Evolutionary conservation across 2,797 vertebrate species (phyloP).

Genomic region (Microctenopoma steveboyesi): DNA sequence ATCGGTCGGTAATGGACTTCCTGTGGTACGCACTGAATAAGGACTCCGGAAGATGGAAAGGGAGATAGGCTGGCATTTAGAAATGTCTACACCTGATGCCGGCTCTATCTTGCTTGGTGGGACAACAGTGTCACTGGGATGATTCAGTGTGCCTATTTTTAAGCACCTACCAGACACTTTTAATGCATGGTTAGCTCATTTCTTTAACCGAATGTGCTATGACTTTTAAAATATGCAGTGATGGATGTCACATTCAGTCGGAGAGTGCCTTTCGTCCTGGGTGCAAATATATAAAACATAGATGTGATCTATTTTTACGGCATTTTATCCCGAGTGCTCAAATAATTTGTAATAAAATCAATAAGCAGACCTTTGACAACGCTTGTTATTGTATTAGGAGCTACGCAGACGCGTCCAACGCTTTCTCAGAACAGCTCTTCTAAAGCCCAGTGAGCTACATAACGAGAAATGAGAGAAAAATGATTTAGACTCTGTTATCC

Average conservation of each 20-base stretch:
- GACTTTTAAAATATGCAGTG: slow-evolving; percentile 72
- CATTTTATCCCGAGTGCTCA: slow-evolving; percentile 52
- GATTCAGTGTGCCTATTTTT: slow-evolving; percentile 67
- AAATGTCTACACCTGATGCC: slow-evolving; percentile 59
- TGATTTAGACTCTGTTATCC: slow-evolving; percentile 29
- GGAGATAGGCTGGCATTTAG: slow-evolving; percentile 62
- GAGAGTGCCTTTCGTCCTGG: slow-evolving; percentile 46
- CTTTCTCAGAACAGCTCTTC: slow-evolving; percentile 44
- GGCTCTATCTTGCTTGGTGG: slow-evolving; percentile 44
- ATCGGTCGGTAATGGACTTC: slow-evolving; percentile 68
- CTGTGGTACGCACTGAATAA: slow-evolving; percentile 46
- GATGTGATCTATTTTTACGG: slow-evolving; percentile 54
- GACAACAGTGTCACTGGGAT: slow-evolving; percentile 61
- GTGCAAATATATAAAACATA: slow-evolving; percentile 68
- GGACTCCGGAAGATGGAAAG: slow-evolving; percentile 18
- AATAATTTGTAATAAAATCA: slow-evolving; percentile 69
- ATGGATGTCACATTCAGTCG: slow-evolving; percentile 68
- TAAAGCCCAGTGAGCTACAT: slow-evolving; percentile 61
- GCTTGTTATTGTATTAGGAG: slow-evolving; percentile 72
- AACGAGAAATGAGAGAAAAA: slow-evolving; percentile 63
- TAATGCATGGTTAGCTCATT: slow-evolving; percentile 54
- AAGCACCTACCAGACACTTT: slow-evolving; percentile 49
- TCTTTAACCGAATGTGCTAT: slow-evolving; percentile 53
- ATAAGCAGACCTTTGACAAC: slow-evolving; percentile 68
- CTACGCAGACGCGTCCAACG: slow-evolving; percentile 65